phyloP scores from a whole-genome alignment of 2,797 vertebrate species.

The Streptopelia turtur region DNA sequence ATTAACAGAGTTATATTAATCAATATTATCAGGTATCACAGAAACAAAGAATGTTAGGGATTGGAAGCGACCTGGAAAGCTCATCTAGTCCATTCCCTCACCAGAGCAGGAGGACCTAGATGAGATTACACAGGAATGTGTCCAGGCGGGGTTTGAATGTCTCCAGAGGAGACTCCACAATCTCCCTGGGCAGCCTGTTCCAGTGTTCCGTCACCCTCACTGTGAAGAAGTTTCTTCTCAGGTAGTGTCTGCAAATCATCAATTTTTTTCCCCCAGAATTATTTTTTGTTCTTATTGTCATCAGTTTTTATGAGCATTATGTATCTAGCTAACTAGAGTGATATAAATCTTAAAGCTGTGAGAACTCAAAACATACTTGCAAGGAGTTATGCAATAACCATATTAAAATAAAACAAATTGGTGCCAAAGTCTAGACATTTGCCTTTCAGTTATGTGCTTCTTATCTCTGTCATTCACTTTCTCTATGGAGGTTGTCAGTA shows the following conservation, averaged over 20 bases:
- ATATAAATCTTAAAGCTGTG: background rate
- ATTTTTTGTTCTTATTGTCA: background rate
- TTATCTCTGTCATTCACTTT: conserved; percentile 16
- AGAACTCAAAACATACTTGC: conserved; percentile 4
- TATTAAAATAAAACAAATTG: conserved; percentile 24
- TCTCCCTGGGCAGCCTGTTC: too few relatives aligned
- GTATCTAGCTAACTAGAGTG: background rate
- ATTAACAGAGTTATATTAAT: background rate
- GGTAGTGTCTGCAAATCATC: background rate
- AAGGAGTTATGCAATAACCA: background rate
- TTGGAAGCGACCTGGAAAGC: too few relatives aligned
- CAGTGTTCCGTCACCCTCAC: too few relatives aligned
- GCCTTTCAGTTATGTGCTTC: background rate
- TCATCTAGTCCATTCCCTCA: too few relatives aligned
- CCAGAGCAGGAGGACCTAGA: too few relatives aligned
- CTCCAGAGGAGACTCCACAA: too few relatives aligned
- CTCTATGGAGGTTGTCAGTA: background rate
- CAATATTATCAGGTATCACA: background rate
- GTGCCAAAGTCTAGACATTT: conserved; percentile 20
- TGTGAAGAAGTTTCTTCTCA: too few relatives aligned
- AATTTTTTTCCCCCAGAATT: background rate
- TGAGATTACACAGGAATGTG: too few relatives aligned
- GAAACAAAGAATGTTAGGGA: too few relatives aligned
- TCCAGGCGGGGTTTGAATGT: too few relatives aligned
- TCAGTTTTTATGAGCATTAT: background rate